Base-by-base conservation (phyloP, 2,797 vertebrate genomes). In the Sebastes miniatus region DNA sequence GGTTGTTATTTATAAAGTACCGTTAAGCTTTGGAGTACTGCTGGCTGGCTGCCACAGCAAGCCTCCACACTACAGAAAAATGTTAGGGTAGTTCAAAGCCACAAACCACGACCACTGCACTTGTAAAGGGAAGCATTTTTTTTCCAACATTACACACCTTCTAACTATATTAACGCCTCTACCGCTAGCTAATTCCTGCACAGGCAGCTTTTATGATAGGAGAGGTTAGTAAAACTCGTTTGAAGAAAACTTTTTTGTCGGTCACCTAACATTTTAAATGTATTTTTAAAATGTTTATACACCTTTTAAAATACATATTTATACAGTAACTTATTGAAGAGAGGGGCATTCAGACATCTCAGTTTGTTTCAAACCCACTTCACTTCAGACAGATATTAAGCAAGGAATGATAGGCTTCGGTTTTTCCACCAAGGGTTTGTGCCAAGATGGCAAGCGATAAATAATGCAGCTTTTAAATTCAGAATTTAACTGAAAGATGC, bases 391-490 rank as follows among this genome's bases (percentile, higher is more conserved):
- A 59, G 83, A 87, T 43, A 74, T 82, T 58, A 58, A 82, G 39
- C n/a, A 68, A 13, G 58, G 68, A 85, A 87, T 73, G 36, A 83
- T 64, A 52, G 50, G 54, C 62, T 72, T 89, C n/a, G 16, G 57
- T 58, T 80, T 83, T 78, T 43, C 62, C 76, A 32, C 7, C 39
- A 31, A 14, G 34, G 25, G 73, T 81, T 34, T 66, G 25, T 69
- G 78, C 80, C 71, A 83, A 89, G 75, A 90, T 67, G 16, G 8
- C 4, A 27, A 27, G 22, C 66, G 18, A 90, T 94, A 79, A 94
- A 94, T 93, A 90, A 93, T 92, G 83, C 86, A 92, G 68, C 58
- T 83, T 92, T 87, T 84, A 85, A 85, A 93, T 88, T 88, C 36
- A 39, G 77, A 79, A 79, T 89, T 90, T 72, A 81, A 75, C 81